Evolutionary conservation across 2,888 invertebrate genomes (phyloP).

Genomic region (Callimorpha dominula): DNA sequence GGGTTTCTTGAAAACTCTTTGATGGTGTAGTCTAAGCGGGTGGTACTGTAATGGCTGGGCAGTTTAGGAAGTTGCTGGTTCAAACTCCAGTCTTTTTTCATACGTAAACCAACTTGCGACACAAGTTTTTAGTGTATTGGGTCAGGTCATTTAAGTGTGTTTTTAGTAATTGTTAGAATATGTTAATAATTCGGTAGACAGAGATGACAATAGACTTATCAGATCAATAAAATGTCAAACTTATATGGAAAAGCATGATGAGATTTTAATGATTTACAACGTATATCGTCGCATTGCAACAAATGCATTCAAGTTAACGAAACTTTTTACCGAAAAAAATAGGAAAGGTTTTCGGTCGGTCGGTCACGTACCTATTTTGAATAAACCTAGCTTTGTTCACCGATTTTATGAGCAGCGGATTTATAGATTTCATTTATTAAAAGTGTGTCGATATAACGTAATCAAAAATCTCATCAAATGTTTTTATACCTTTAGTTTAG

Average conservation of each 20-base stretch:
- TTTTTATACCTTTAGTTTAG: not conserved
- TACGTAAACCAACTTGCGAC: too few species aligned
- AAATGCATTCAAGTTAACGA: not conserved
- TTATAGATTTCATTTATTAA: too few species aligned
- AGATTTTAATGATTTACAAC: not conserved
- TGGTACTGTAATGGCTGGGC: not conserved
- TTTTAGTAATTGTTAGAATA: too few species aligned
- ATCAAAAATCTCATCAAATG: not conserved
- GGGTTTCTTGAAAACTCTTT: not conserved
- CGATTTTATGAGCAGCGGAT: too few species aligned
- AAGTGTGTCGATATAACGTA: too few species aligned
- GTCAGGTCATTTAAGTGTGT: too few species aligned
- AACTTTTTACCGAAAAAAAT: not conserved
- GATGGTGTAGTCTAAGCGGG: not conserved
- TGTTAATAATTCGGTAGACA: not conserved
- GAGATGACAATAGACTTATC: not conserved
- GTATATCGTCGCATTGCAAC: too few species aligned
- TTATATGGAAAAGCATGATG: not conserved
- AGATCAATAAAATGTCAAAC: not conserved
- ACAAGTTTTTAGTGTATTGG: too few species aligned
- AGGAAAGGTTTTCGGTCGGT: not conserved
- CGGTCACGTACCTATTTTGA: not conserved
- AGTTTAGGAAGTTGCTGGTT: not conserved
- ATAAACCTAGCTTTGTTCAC: not conserved
- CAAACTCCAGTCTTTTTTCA: not conserved